phyloP scores from a whole-genome alignment of 2,888 invertebrate species.

The Marronus borbonicus region DNA sequence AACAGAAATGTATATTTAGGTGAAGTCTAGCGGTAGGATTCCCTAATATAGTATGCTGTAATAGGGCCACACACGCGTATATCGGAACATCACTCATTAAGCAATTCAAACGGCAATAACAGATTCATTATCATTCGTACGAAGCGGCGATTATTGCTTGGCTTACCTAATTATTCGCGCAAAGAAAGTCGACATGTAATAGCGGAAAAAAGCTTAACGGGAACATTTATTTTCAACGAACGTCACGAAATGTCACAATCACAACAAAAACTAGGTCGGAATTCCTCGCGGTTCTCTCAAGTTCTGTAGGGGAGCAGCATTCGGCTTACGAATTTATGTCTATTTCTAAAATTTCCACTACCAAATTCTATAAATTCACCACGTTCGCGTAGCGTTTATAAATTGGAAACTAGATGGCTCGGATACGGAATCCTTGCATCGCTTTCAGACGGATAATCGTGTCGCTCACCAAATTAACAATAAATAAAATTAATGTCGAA shows the following conservation, averaged over 20 bases:
- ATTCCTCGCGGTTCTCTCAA: conserved; percentile 47
- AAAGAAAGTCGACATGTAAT: conserved; percentile 46
- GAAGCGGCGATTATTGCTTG: conserved; percentile 10
- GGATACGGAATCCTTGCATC: background rate
- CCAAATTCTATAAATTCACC: background rate
- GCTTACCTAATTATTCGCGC: conserved; percentile 52
- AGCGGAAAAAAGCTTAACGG: conserved; percentile 52
- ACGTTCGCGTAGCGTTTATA: conserved; percentile 13
- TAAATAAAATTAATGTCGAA: conserved; percentile 19
- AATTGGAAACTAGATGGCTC: conserved; percentile 50
- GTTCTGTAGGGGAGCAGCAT: background rate
- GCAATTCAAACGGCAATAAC: background rate
- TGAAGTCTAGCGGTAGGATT: background rate
- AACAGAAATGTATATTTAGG: conserved; percentile 4
- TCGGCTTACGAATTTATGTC: background rate
- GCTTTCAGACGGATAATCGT: background rate
- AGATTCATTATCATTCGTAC: background rate
- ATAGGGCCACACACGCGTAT: too few relatives aligned
- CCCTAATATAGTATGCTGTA: background rate
- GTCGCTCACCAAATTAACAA: conserved; percentile 12
- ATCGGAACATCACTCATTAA: too few relatives aligned
- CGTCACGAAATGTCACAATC: conserved; percentile 55
- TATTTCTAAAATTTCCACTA: conserved; percentile 10
- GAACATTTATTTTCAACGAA: conserved; percentile 52
- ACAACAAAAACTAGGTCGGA: conserved; percentile 58